Evolutionary conservation across 2,888 invertebrate species (phyloP).

Genomic region (Sylvicola cinctus): DNA sequence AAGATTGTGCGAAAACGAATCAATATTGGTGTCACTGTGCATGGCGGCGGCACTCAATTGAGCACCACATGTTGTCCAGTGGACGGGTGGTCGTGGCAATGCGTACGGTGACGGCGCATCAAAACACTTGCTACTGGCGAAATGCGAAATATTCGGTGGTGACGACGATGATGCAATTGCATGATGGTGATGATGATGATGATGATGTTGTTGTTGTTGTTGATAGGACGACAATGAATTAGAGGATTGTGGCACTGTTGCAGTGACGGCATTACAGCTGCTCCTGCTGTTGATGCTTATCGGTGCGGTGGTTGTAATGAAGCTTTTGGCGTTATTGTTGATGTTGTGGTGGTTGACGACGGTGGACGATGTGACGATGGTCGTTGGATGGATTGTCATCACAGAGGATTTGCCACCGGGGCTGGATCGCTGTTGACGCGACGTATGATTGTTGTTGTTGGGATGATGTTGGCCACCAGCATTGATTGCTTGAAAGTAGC

Average conservation of each 20-base stretch:
- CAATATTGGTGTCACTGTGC: conserved; percentile 10
- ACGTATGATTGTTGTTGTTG: not conserved
- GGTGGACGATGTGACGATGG: too few relatives aligned
- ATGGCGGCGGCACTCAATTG: conserved; percentile 1
- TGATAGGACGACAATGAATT: too few relatives aligned
- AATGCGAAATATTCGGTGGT: conserved; percentile 22
- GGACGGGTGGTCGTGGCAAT: conserved; percentile 59
- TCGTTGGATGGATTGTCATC: not conserved
- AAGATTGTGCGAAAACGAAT: conserved; percentile 34
- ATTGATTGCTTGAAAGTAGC: too few relatives aligned
- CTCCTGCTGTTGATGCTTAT: too few relatives aligned
- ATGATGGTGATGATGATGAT: conserved; percentile 2
- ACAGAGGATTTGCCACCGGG: not conserved
- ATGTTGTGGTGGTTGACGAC: too few relatives aligned
- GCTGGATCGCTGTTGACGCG: not conserved
- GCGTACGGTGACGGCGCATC: conserved; percentile 60
- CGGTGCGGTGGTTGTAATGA: too few relatives aligned
- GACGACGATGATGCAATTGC: conserved; percentile 6
- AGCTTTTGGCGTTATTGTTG: too few relatives aligned
- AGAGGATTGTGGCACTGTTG: too few relatives aligned
- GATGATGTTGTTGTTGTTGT: conserved; percentile 5
- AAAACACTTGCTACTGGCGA: conserved; percentile 63
- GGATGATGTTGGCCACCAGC: not conserved
- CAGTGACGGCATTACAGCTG: too few relatives aligned
- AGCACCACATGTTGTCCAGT: conserved; percentile 35